phyloP scores from a whole-genome alignment of 2,888 invertebrate species.

The Scaptomyza reducta region DNA sequence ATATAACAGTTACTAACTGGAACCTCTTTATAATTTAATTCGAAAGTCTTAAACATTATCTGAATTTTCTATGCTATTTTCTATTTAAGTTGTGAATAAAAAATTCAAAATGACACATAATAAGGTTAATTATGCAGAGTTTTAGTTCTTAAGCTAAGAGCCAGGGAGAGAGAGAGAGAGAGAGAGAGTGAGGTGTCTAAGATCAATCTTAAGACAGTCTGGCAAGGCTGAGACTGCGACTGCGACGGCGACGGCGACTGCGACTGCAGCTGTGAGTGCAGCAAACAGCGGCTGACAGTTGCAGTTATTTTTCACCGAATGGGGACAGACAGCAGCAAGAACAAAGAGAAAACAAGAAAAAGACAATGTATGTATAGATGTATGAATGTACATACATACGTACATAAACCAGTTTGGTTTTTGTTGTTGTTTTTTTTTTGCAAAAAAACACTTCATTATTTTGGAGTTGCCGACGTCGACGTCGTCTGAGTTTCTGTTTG shows the following conservation, averaged over 20 bases:
- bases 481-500: slow-evolving; percentile 36
- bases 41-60: too few species aligned
- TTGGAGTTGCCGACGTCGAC: slow-evolving; percentile 40
- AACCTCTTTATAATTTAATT: too few species aligned
- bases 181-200: neutral
- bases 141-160: neutral
- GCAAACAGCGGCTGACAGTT: slow-evolving; percentile 72
- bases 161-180: neutral
- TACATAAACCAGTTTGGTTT: slow-evolving; percentile 64
- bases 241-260: slow-evolving; percentile 19
- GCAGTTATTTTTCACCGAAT: slow-evolving; percentile 78
- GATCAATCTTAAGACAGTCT: slow-evolving; percentile 32
- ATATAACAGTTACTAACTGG: too few species aligned
- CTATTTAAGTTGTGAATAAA: neutral
- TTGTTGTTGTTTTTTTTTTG: slow-evolving; percentile 45
- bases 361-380: slow-evolving; percentile 51
- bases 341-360: slow-evolving; percentile 79
- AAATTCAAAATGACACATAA: neutral
- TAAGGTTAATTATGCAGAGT: neutral
- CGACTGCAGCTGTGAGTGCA: slow-evolving; percentile 17
- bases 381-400: slow-evolving; percentile 8
- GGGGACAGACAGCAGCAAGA: slow-evolving; percentile 73
- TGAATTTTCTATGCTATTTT: too few species aligned
- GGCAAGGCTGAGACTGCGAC: slow-evolving; percentile 42
- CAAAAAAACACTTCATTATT: slow-evolving; percentile 78